Percentiles rank a stretch among this genome's conserved stretches.
Evolutionary conservation across 2,888 invertebrate species (phyloP).

Genomic region (Drosophila robusta): DNA sequence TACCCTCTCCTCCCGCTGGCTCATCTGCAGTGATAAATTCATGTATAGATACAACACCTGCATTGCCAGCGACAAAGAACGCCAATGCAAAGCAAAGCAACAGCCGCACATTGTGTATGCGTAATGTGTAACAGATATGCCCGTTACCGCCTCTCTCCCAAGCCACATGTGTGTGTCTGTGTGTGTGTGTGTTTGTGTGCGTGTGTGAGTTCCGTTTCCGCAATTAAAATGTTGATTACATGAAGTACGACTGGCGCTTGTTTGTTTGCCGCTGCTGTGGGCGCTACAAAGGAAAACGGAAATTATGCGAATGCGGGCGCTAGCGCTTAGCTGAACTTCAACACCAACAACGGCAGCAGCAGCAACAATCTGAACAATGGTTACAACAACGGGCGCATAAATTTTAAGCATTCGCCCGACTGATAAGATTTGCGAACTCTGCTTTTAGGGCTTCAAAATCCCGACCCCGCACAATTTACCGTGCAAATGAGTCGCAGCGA

Average conservation of each 20-base stretch:
- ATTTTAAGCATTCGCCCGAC: conserved; percentile 55
- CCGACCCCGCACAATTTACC: conserved; percentile 36
- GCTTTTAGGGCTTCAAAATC: conserved; percentile 50
- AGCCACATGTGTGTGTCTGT: conserved; percentile 16
- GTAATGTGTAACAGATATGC: conserved; percentile 72
- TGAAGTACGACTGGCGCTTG: conserved; percentile 80
- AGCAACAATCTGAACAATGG: conserved; percentile 20
- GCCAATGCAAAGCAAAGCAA: conserved; percentile 26
- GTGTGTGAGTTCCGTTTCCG: conserved; percentile 79
- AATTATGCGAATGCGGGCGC: conserved; percentile 75
- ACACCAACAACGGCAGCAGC: conserved; percentile 31
- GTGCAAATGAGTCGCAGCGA: conserved; percentile 32
- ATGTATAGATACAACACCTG: conserved; percentile 47
- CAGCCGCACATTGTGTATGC: conserved; percentile 67
- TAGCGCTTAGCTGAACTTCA: conserved; percentile 61
- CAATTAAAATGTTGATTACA: conserved; percentile 81
- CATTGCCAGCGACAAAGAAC: conserved; percentile 40
- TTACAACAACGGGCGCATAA: conserved; percentile 54
- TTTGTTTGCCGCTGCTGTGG: conserved; percentile 58
- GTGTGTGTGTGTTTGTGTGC: conserved; percentile 19
- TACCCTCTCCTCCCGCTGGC: neutral
- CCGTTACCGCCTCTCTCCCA: conserved; percentile 5
- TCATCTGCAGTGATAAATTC: neutral
- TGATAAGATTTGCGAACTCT: conserved; percentile 33
- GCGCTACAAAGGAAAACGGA: conserved; percentile 77